phyloP scores from a whole-genome alignment of 2,113 vertebrate genomes.

The Philantomba maxwellii region DNA sequence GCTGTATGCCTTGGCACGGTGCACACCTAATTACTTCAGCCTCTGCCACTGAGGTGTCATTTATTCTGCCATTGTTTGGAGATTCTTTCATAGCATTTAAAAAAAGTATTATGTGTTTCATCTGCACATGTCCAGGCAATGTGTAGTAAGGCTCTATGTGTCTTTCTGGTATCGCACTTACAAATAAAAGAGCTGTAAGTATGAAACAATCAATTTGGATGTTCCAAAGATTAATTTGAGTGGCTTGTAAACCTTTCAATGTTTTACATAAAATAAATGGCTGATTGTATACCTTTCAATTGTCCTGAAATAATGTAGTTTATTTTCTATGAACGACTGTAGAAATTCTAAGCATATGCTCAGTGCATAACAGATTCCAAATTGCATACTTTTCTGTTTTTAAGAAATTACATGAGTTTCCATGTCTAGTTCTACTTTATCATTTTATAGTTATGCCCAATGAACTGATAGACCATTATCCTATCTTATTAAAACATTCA shows the following conservation, averaged over 20 bases:
- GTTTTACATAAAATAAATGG: neutral
- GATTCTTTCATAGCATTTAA: neutral
- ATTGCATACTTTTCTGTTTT: constrained; percentile 2
- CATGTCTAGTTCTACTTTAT: constrained; percentile 25
- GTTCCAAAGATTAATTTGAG: neutral
- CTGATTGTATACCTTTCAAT: neutral
- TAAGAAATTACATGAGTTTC: constrained; percentile 43
- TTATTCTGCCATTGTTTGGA: neutral
- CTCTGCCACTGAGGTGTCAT: neutral
- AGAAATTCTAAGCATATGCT: neutral
- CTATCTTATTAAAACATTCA: constrained; percentile 40
- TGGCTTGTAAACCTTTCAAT: neutral
- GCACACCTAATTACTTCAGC: neutral
- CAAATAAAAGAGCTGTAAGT: neutral
- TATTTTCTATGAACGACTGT: neutral
- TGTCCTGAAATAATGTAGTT: neutral
- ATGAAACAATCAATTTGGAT: neutral
- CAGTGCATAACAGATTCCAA: neutral
- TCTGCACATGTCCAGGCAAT: neutral
- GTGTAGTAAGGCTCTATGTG: neutral
- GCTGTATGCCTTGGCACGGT: neutral
- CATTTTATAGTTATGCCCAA: constrained; percentile 17
- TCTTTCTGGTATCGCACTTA: neutral
- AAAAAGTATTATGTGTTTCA: neutral
- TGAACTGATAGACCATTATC: constrained; percentile 27